A percentile compares a stretch with the other conserved stretches of the same genome.
Conservation (phyloP, 2,113 vertebrate species). For the Tilapia sparmanii region DNA sequence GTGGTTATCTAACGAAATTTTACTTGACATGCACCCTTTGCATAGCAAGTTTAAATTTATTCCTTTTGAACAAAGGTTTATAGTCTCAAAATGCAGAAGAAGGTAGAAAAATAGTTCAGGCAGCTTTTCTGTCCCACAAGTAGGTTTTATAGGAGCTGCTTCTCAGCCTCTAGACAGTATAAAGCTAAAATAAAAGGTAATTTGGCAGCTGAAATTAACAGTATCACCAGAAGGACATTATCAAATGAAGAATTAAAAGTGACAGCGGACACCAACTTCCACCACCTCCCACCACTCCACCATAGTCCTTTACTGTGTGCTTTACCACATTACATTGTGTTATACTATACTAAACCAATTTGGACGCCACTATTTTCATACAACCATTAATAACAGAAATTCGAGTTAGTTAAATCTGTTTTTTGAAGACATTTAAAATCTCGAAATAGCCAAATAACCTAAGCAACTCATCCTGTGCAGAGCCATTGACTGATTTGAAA, state of each 20-base stretch:
- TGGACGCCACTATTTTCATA: rapidly evolving
- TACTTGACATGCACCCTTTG: neutral
- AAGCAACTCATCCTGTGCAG: neutral
- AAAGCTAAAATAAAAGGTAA: neutral
- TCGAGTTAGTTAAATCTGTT: neutral
- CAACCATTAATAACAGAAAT: neutral
- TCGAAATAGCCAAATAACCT: neutral
- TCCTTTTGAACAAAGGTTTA: neutral
- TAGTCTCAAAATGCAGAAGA: neutral
- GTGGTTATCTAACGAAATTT: neutral
- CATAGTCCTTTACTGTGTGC: neutral
- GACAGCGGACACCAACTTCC: neutral
- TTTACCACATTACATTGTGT: neutral
- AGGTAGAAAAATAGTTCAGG: neutral
- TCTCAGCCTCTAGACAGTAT: neutral
- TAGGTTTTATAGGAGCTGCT: neutral
- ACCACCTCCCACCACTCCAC: neutral
- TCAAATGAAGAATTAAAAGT: neutral
- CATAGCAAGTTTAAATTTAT: neutral
- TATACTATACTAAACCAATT: neutral
- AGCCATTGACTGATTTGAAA: neutral
- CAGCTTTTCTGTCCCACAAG: neutral
- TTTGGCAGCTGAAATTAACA: neutral
- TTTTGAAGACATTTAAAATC: neutral
- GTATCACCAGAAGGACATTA: neutral